These are phyloP conservation scores for Drosophila macrothrix DNA, from an alignment of 2,888 invertebrate genomes.

Conservation along the genomic window DNA sequence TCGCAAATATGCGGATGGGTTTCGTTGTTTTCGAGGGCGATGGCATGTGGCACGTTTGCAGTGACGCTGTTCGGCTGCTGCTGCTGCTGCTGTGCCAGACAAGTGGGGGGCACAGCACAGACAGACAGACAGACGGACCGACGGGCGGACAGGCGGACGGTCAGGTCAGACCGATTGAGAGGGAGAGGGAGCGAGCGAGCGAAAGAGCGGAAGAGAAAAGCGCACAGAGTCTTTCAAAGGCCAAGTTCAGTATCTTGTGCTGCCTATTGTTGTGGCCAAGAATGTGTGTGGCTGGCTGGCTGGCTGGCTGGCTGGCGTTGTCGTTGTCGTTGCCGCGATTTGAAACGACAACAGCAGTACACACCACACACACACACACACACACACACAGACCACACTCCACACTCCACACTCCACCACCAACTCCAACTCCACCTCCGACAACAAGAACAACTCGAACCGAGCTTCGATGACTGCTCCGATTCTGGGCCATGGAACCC, in stretches of 20 bases:
- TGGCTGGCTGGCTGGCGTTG: conserved; percentile 45
- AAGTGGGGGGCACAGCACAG: conserved; percentile 5
- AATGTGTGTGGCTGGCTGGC: conserved; percentile 37
- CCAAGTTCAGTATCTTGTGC: conserved; percentile 78
- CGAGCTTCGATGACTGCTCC: conserved; percentile 27
- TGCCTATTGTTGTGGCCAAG: conserved; percentile 71
- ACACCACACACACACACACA: conserved; percentile 2
- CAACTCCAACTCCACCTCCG: neutral
- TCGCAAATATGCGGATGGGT: conserved; percentile 50
- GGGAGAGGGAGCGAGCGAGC: conserved; percentile 7
- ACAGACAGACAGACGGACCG: neutral
- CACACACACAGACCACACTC: conserved; percentile 8
- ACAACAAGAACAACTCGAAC: conserved; percentile 10
- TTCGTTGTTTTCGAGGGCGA: conserved; percentile 52
- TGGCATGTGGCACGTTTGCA: conserved; percentile 51
- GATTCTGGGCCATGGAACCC: conserved; percentile 54
- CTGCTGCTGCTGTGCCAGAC: conserved; percentile 33
- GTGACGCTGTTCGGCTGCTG: conserved; percentile 39
- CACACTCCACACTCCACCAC: conserved; percentile 11
- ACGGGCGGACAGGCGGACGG: conserved; percentile 5
- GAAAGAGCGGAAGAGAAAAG: neutral
- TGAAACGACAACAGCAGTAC: conserved; percentile 43
- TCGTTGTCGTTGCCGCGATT: conserved; percentile 54
- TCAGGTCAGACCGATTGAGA: conserved; percentile 26
- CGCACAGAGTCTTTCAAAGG: conserved; percentile 57